Conservation (phyloP, 2,113 vertebrate species). For the Martes martes region DNA sequence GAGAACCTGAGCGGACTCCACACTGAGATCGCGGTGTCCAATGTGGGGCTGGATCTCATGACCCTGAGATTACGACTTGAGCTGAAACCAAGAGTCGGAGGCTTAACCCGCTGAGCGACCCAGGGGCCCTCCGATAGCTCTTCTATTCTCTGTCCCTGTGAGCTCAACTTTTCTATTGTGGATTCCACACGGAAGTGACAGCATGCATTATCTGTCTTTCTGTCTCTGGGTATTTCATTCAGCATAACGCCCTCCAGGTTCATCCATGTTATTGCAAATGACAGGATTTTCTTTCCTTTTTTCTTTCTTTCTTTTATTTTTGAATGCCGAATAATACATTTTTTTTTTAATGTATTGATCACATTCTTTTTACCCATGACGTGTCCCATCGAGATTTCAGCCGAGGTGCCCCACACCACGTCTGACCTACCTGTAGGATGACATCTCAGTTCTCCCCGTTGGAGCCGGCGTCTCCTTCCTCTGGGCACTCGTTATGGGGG, state of each 20-base stretch:
- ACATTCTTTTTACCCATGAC: background rate
- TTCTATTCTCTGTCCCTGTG: background rate
- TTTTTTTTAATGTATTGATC: background rate
- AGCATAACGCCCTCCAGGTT: background rate
- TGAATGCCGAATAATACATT: background rate
- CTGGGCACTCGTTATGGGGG: accelerated
- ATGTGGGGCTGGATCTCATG: background rate
- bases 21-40: background rate
- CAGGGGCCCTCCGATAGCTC: background rate
- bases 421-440: accelerated
- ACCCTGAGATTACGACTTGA: background rate
- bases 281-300: background rate
- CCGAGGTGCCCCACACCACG: background rate
- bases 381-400: background rate
- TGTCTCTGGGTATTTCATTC: background rate
- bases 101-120: background rate
- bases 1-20: background rate
- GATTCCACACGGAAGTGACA: background rate
- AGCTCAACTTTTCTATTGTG: background rate
- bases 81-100: background rate
- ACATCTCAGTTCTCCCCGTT: accelerated
- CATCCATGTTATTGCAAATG: background rate
- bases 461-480: background rate
- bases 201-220: background rate
- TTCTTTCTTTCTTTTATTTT: background rate